Percentiles rank a stretch among this genome's conserved stretches.
Conservation (phyloP, 2,113 vertebrate species). For the Verasper variegatus region DNA sequence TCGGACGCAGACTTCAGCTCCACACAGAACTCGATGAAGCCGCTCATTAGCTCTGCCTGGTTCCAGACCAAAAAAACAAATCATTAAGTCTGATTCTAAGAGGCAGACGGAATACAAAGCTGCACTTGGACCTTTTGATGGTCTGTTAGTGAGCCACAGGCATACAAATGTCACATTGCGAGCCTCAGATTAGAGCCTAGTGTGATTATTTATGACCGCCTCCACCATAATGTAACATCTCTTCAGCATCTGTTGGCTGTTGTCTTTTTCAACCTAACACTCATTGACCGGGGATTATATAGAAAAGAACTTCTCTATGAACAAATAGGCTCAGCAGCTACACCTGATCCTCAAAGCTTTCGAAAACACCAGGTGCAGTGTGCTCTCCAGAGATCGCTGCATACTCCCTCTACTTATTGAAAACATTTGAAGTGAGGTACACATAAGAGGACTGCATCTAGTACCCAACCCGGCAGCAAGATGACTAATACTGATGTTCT, state of each 20-base stretch:
- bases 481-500: background rate
- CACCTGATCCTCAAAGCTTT: background rate
- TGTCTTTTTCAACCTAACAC: background rate
- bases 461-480: background rate
- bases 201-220: conserved; percentile 15
- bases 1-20: conserved; percentile 83
- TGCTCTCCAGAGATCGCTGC: background rate
- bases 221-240: conserved; percentile 26
- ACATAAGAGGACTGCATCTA: conserved; percentile 16
- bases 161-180: background rate
- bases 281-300: background rate
- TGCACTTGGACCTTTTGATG: conserved; percentile 3
- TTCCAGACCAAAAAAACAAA: background rate
- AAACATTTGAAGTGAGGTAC: conserved; percentile 19
- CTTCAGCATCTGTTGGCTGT: conserved; percentile 29
- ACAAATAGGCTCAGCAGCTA: conserved; percentile 12
- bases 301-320: background rate
- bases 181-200: conserved; percentile 23
- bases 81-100: background rate
- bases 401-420: background rate
- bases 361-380: conserved; percentile 13
- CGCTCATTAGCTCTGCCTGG: conserved; percentile 92
- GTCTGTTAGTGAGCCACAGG: background rate
- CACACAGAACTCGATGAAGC: conserved; percentile 93
- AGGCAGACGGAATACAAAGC: background rate